Percentiles rank a stretch among this genome's conserved stretches.
phyloP scores from a whole-genome alignment of 1,140 invertebrate species.

The Argopecten irradians region DNA sequence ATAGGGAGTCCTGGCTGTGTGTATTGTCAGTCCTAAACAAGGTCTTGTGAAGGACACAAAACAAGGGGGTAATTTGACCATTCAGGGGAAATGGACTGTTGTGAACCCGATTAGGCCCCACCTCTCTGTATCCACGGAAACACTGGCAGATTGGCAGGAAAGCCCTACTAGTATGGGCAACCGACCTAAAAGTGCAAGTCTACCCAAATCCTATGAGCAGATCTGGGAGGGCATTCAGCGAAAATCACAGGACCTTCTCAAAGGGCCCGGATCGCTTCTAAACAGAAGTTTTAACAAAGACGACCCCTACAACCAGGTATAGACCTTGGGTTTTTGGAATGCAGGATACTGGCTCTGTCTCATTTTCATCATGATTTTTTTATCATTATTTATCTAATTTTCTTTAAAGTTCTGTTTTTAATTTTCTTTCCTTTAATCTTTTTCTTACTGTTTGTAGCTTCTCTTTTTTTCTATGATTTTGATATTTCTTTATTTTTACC shows the following conservation, averaged over 20 bases:
- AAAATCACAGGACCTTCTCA: conserved; percentile 72
- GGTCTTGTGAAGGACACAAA: background rate
- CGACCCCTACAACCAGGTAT: conserved; percentile 63
- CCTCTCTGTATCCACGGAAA: conserved; percentile 69
- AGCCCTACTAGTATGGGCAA: conserved; percentile 51
- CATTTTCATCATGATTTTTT: background rate
- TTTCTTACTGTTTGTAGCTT: background rate
- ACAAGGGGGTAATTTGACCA: background rate
- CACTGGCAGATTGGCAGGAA: conserved; percentile 69
- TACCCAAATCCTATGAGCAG: conserved; percentile 71
- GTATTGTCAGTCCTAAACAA: background rate
- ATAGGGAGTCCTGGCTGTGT: background rate
- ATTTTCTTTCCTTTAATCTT: background rate
- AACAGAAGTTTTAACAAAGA: conserved; percentile 69
- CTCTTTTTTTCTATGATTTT: no score
- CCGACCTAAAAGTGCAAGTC: conserved; percentile 69
- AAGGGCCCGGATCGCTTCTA: conserved; percentile 68
- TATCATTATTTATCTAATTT: background rate
- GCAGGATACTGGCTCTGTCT: background rate
- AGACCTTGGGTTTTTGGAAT: conserved; percentile 14
- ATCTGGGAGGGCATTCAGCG: conserved; percentile 73
- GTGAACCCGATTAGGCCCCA: conserved; percentile 31
- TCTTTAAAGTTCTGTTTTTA: background rate
- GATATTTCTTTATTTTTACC: background rate
- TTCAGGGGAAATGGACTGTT: conserved; percentile 70